These are phyloP conservation scores for Myotis planiceps DNA, from an alignment of 2,797 vertebrate species.

Conservation along the genomic window DNA sequence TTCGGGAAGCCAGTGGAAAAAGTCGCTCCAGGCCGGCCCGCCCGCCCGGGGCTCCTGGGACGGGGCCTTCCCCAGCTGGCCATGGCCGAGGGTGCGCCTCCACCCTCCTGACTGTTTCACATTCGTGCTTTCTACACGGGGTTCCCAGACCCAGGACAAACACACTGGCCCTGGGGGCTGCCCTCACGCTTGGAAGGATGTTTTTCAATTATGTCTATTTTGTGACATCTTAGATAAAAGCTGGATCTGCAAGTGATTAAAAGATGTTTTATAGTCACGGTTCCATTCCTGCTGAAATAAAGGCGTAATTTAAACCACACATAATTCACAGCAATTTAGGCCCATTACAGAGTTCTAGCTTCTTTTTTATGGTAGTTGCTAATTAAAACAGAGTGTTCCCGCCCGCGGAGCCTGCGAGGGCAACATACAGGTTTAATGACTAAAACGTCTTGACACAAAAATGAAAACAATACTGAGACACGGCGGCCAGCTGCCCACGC, in stretches of 20 bases:
- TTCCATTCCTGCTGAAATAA: conserved; percentile 74
- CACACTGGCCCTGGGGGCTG: not conserved
- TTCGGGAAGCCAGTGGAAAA: not conserved
- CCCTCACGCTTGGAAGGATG: not conserved
- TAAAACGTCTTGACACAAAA: conserved; percentile 60
- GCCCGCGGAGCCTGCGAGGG: conserved; percentile 36
- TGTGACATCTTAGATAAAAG: conserved; percentile 77
- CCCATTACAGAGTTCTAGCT: conserved; percentile 65
- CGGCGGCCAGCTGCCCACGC: conserved; percentile 28
- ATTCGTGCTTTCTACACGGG: not conserved
- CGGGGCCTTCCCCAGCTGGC: too few species aligned
- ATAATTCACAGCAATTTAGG: conserved; percentile 66
- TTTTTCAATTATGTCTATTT: conserved; percentile 67
- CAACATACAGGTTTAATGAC: conserved; percentile 61
- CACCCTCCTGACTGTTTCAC: not conserved
- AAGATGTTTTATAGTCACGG: conserved; percentile 71
- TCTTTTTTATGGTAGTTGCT: conserved; percentile 65
- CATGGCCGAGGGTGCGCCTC: not conserved
- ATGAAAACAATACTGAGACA: conserved; percentile 61
- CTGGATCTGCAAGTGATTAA: conserved; percentile 84
- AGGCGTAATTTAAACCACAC: conserved; percentile 71
- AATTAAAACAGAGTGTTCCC: conserved; percentile 65
- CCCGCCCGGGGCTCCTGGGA: too few species aligned
- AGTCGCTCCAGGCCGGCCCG: not conserved
- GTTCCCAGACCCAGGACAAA: conserved; percentile 56